These are phyloP conservation scores for Zaprionus davidi DNA, from an alignment of 1,140 invertebrate species.

Conservation along the genomic window DNA sequence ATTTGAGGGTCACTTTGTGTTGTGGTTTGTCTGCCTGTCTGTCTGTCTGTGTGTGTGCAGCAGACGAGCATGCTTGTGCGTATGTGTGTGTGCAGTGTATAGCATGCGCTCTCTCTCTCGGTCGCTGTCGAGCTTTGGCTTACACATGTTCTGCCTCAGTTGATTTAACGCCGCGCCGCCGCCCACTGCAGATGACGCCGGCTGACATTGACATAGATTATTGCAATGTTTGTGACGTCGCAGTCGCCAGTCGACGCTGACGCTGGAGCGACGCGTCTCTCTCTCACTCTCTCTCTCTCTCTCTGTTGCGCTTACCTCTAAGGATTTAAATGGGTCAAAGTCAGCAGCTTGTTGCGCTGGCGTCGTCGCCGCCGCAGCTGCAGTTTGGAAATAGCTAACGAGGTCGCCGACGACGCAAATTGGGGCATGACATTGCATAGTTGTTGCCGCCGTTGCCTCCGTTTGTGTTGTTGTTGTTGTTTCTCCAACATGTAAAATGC, in stretches of 20 bases:
- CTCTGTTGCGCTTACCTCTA: conserved; percentile 75
- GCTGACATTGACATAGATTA: conserved; percentile 80
- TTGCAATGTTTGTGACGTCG: conserved; percentile 57
- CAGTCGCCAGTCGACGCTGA: conserved; percentile 18
- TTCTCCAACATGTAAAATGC: conserved; percentile 53
- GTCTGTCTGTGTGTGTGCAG: conserved; percentile 49
- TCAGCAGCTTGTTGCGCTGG: conserved; percentile 73
- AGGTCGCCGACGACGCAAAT: conserved; percentile 62
- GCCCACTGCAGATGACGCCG: conserved; percentile 68
- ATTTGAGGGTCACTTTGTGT: conserved; percentile 64
- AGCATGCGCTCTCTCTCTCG: conserved; percentile 11
- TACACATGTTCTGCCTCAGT: conserved; percentile 73
- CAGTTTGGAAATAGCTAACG: conserved; percentile 68
- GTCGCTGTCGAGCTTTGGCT: conserved; percentile 22
- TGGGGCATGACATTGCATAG: conserved; percentile 76
- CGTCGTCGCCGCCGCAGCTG: conserved; percentile 32
- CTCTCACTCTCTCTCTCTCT: conserved; percentile 4
- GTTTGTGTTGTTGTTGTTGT: conserved; percentile 37
- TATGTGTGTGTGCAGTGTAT: conserved; percentile 41
- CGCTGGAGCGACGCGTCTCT: not conserved
- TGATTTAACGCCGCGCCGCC: conserved; percentile 69
- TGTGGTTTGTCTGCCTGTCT: conserved; percentile 20
- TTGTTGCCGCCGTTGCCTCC: conserved; percentile 35
- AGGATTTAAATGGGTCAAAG: conserved; percentile 82
- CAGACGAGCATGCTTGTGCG: conserved; percentile 35